Evolutionary conservation across 2,113 vertebrate genomes (phyloP).

Genomic region (Hystrix brachyura): DNA sequence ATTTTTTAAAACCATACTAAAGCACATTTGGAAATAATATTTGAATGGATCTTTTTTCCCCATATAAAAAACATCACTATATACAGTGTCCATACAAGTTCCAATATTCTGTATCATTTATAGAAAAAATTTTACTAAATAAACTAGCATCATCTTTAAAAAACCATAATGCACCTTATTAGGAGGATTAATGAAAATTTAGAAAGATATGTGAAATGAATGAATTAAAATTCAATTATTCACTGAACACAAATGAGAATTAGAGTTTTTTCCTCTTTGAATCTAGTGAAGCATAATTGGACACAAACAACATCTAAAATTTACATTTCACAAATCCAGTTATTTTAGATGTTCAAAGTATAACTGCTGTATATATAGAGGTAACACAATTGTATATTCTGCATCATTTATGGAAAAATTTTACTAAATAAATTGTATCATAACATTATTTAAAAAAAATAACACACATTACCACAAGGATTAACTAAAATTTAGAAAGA

Average conservation of each 20-base stretch:
- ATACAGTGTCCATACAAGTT: background rate
- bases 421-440: background rate
- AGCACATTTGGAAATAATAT: slow-evolving; percentile 30
- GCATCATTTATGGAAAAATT: background rate
- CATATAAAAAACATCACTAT: background rate
- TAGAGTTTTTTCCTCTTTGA: slow-evolving; percentile 27
- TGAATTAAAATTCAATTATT: slow-evolving; percentile 54
- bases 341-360: no score
- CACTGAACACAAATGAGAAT: slow-evolving; percentile 55
- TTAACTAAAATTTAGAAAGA: slow-evolving; percentile 58
- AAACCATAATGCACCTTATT: background rate
- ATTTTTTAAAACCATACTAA: background rate
- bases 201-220: slow-evolving; percentile 30
- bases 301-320: background rate
- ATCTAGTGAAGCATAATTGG: slow-evolving; percentile 66
- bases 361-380: no score
- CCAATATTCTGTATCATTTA: background rate
- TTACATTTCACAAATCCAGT: no score
- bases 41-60: background rate
- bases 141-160: slow-evolving; percentile 23
- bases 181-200: slow-evolving; percentile 54
- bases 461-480: background rate
- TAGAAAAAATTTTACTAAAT: background rate
- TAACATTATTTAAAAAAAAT: background rate
- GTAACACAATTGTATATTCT: background rate